Conservation (phyloP, 2,113 vertebrate species). For the Gavialis gangeticus region DNA sequence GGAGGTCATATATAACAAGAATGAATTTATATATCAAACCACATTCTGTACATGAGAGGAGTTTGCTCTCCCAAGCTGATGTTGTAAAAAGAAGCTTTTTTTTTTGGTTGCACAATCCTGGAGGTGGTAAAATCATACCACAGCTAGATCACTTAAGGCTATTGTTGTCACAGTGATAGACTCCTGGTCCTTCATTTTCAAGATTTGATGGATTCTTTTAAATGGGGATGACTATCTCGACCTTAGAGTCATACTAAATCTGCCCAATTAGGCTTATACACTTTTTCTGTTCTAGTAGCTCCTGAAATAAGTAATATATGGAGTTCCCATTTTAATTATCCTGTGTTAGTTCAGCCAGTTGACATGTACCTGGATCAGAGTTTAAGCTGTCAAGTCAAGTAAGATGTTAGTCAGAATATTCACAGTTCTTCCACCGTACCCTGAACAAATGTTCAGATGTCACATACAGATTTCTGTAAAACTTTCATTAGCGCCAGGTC, state of each 20-base stretch:
- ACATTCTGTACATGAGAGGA: not conserved
- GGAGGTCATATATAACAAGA: not conserved
- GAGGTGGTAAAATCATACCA: fast-evolving
- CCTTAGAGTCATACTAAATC: not conserved
- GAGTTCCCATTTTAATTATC: slow-evolving; percentile 12
- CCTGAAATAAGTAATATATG: not conserved
- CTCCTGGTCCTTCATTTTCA: not conserved
- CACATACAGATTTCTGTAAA: not conserved
- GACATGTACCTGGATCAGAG: not conserved
- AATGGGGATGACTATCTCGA: not conserved
- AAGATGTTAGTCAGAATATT: not conserved
- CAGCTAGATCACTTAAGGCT: not conserved
- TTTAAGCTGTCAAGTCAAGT: not conserved
- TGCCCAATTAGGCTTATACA: not conserved
- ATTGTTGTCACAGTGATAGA: not conserved
- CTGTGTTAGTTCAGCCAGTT: not conserved
- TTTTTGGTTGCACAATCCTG: not conserved
- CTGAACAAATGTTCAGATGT: not conserved
- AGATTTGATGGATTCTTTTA: not conserved
- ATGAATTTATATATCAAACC: not conserved
- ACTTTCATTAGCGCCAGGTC: not conserved
- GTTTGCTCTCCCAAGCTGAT: not conserved
- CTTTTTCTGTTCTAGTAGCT: not conserved
- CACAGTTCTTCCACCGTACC: not conserved
- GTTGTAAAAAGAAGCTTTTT: not conserved